These are phyloP conservation scores for Agrochola circellaris DNA, from an alignment of 2,888 invertebrate species.

Conservation along the genomic window DNA sequence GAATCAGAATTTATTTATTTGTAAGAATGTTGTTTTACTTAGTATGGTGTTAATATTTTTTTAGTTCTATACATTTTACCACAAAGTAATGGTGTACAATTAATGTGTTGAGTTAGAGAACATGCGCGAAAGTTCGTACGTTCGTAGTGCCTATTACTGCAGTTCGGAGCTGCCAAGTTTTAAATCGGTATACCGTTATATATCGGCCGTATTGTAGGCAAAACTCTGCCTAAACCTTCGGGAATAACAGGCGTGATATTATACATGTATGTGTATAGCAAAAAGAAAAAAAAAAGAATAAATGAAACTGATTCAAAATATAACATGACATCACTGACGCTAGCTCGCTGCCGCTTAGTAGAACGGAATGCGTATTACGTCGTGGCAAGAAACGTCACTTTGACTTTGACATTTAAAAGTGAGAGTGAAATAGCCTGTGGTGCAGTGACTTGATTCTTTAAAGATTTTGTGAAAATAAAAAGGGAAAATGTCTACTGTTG, in stretches of 20 bases:
- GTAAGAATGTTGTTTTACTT: no score
- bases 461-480: conserved; percentile 65
- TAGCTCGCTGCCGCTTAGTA: background rate
- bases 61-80: no score
- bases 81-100: no score
- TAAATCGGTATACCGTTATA: no score
- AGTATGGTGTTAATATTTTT: no score
- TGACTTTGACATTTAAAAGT: conserved; percentile 66
- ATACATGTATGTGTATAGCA: background rate
- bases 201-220: background rate
- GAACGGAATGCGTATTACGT: conserved; percentile 46
- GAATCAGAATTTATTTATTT: no score
- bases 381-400: conserved; percentile 72
- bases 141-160: no score
- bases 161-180: no score
- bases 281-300: background rate
- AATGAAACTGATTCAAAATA: background rate
- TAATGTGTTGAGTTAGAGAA: no score
- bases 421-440: conserved; percentile 30
- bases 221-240: background rate
- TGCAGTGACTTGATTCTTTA: conserved; percentile 39
- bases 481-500: conserved; percentile 91
- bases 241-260: no score
- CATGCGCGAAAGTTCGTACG: no score
- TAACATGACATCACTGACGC: no score